Percentiles rank a stretch among this genome's conserved stretches.
Evolutionary conservation across 2,113 vertebrate genomes (phyloP).

Genomic region (Baryphthengus martii): DNA sequence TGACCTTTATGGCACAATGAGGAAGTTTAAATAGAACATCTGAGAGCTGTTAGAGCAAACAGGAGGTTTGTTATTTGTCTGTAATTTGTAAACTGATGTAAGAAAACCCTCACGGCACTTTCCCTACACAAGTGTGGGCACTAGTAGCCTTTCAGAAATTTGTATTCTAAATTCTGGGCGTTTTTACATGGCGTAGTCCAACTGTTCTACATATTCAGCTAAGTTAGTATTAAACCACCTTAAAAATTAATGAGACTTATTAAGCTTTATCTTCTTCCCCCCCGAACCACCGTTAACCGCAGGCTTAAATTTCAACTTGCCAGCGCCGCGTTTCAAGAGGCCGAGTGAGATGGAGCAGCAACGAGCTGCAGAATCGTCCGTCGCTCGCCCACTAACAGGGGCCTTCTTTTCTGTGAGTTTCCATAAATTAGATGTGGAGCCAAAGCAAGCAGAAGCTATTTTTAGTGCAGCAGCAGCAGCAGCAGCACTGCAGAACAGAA

Average conservation of each 20-base stretch:
- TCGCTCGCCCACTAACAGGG: conserved; percentile 63
- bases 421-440: conserved; percentile 90
- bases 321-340: background rate
- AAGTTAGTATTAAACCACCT: background rate
- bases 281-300: background rate
- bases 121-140: background rate
- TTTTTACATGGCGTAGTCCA: background rate
- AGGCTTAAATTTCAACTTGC: background rate
- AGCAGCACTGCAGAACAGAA: conserved; percentile 87
- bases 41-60: background rate
- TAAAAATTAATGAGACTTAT: background rate
- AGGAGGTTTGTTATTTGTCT: background rate
- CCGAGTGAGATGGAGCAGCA: background rate
- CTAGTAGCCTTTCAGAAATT: background rate
- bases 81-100: background rate
- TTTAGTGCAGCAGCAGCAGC: conserved; percentile 76
- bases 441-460: conserved; percentile 89
- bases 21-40: background rate
- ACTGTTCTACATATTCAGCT: background rate
- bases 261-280: background rate
- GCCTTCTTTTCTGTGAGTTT: conserved; percentile 80
- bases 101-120: background rate
- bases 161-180: background rate
- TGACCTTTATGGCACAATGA: background rate
- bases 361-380: conserved; percentile 55